These are phyloP conservation scores for Barnardius zonarius DNA, from an alignment of 2,113 vertebrate species.

Conservation along the genomic window DNA sequence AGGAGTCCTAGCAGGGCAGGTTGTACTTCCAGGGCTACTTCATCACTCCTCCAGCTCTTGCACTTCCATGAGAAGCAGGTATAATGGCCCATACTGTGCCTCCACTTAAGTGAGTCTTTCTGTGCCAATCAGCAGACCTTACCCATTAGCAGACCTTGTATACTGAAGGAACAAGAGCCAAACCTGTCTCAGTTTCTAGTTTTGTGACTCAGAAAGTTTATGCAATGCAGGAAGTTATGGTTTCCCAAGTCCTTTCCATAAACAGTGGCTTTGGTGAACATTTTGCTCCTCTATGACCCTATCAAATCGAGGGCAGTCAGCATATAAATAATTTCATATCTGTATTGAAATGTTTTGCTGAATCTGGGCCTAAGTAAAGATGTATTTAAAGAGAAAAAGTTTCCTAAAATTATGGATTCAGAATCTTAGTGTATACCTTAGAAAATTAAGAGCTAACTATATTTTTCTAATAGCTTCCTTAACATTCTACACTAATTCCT, in stretches of 20 bases:
- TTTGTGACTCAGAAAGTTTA: constrained; percentile 35
- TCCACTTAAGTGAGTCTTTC: not conserved
- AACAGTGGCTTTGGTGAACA: not conserved
- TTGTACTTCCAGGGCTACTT: not conserved
- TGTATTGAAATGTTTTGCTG: not conserved
- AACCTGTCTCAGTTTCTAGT: not conserved
- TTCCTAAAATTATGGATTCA: not conserved
- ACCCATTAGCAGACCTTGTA: not conserved
- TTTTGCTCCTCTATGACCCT: not conserved
- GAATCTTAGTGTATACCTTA: not conserved
- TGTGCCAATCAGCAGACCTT: not conserved
- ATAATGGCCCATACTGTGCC: not conserved
- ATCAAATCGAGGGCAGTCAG: not conserved
- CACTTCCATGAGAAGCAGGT: not conserved
- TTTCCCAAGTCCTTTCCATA: constrained; percentile 40
- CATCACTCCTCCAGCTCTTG: not conserved
- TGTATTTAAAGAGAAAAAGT: not conserved
- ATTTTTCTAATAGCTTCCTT: not conserved
- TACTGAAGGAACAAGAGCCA: not conserved
- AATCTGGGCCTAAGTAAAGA: not conserved
- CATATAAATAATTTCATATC: not conserved
- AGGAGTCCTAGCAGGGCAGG: not conserved
- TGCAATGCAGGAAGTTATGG: constrained; percentile 28
- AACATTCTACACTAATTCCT: not conserved
- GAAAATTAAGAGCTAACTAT: not conserved